Base-by-base conservation (phyloP, 2,888 invertebrate species). In the Tillus elongatus region DNA sequence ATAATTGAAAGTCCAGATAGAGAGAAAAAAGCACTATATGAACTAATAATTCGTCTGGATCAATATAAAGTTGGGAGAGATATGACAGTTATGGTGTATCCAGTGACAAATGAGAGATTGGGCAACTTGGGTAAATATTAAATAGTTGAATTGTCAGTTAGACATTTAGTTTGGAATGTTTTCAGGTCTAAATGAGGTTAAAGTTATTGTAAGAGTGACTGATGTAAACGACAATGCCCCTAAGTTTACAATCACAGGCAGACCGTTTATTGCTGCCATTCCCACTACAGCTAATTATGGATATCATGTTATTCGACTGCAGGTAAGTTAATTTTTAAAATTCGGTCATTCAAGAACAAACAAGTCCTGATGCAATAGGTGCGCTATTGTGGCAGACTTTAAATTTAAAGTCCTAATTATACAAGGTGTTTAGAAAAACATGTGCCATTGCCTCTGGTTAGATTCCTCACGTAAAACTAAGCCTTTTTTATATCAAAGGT, bases 161-260 rank as follows among this genome's bases (percentile, higher is more conserved):
- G n/a, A 19, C 6, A 8, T 19, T 19, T n/a, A 8, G 6, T 19
- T 6, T 19, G 24, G 6, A n/a, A n/a, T n/a, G 6, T 11, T 49
- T 56, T 19, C 47, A 66, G 70, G 68, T 36, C 57, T 69, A 29
- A 87, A 81, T 56, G 89, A 89, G 59, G 86, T 86, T 2, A 81
- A 85, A 58, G 75, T 89, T 1, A 73, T 87, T 1, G 75, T 89
- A 0, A 72, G 78, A 50, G 77, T 90, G 37, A 75, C 75, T 31
- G 89, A 90, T 60, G 77, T 81, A 1, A 90, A 90, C 55, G 89
- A 90, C 56, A 88, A 90, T 58, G 68, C 80, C 2, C 89, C 89
- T 0, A 77, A 72, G 52, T 90, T 90, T 57, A 73, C 73, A 2
- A 76, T 77, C 27, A 77, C 75, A 37, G 86, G 86, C 2, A 70